Percentiles rank a stretch among this genome's conserved stretches.
Conservation (phyloP, 2,113 vertebrate genomes). For the Chelonoidis abingdonii region DNA sequence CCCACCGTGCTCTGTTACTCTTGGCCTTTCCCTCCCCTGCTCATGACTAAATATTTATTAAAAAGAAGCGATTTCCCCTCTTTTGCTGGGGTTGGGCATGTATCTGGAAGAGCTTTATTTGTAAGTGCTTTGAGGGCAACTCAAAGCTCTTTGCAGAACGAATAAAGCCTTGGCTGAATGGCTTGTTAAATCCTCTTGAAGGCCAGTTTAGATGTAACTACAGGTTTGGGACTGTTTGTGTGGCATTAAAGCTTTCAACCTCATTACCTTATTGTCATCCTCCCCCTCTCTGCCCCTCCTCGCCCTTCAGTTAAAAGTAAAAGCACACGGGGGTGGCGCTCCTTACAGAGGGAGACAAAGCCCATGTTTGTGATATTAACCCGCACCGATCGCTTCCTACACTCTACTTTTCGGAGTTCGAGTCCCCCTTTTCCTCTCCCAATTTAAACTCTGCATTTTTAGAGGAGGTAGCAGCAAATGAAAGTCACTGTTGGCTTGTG, state of each 20-base stretch:
- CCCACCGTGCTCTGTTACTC: constrained; percentile 80
- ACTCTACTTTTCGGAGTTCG: not conserved
- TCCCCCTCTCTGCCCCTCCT: not conserved
- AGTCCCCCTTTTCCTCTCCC: not conserved
- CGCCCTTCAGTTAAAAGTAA: not conserved
- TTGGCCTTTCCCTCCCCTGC: constrained; percentile 68
- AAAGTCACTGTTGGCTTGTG: constrained; percentile 79
- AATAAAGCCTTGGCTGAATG: not conserved
- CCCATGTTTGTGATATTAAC: not conserved
- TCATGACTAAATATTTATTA: constrained; percentile 79
- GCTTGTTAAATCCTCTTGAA: not conserved
- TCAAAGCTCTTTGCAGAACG: not conserved
- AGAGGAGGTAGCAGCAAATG: not conserved
- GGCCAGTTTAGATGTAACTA: not conserved
- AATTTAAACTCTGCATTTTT: not conserved
- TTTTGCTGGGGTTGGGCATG: constrained; percentile 37
- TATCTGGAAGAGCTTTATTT: constrained; percentile 63
- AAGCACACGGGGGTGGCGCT: not conserved
- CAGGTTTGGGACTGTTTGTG: not conserved
- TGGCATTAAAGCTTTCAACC: not conserved
- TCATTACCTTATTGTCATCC: not conserved
- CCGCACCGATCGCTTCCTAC: not conserved
- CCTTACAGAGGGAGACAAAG: not conserved
- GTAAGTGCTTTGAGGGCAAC: constrained; percentile 49
- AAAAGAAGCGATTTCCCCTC: constrained; percentile 59